Evolutionary conservation across 2,797 vertebrate species (phyloP), one percentile per base, ranked within the genome.

Genomic region (Salarias fasciatus): DNA sequence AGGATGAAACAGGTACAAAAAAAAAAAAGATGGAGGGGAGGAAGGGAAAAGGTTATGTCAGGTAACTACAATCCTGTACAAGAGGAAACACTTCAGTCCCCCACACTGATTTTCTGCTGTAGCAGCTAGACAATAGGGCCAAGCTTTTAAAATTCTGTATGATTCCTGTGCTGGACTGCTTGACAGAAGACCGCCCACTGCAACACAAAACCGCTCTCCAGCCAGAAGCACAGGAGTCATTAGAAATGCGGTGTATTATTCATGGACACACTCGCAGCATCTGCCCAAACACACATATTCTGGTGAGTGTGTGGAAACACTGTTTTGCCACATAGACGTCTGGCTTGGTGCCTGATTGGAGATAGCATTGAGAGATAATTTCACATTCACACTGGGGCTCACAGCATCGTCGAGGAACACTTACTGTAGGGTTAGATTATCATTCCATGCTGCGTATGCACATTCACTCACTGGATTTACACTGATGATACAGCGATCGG

Each of bases 341-440:
- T 79, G 79, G 71, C 79, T 62, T 60, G 54, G 44, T 64, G 59
- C 54, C 78, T 88, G 75, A 90, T 90, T 82, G 76, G 86, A 88
- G 65, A 68, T 60, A 80, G 72, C 79, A 59, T 18, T 48, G 59
- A 62, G 72, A 86, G 79, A 83, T 86, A 67, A 89, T 88, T 88
- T 80, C 74, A 80, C 75, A 80, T 79, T 86, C 80, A 76, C 53
- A 77, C 47, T 71, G 58, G 49, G 53, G 57, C 67, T 70, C 69
- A 53, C 33, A 48, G 60, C 31, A 55, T 73, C 77, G 68, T 76
- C 65, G 46, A 57, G 79, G 67, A 88, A 75, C 73, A 86, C 73
- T 88, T 84, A 84, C 65, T 82, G 72, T 72, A 67, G 49, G 62
- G 69, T 86, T 85, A 86, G 86, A 91, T 90, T 78, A 90, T 78